Evolutionary conservation across 2,797 vertebrate species (phyloP).

Genomic region (Sebastes itinus): DNA sequence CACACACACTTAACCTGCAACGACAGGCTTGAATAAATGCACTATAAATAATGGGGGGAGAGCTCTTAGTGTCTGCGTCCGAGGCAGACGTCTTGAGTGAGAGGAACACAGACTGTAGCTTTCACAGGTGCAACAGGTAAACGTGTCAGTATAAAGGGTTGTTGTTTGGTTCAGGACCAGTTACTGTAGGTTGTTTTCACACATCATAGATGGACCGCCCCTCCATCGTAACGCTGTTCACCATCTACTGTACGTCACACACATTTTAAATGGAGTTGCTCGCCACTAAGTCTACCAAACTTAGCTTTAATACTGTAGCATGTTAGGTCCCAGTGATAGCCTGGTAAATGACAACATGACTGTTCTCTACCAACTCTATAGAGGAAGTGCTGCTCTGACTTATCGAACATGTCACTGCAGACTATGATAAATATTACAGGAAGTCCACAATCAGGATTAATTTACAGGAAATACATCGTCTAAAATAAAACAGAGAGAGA

Average conservation of each 20-base stretch:
- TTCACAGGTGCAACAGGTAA: constrained; percentile 34
- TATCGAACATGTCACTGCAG: neutral
- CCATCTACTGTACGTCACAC: too few relatives aligned
- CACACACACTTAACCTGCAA: constrained; percentile 15
- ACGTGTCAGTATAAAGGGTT: neutral
- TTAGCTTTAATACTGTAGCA: neutral
- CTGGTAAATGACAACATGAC: neutral
- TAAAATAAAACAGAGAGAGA: neutral
- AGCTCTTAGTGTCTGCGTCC: constrained; percentile 51
- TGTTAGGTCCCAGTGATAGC: neutral
- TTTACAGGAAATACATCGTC: neutral
- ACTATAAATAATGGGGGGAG: constrained; percentile 40
- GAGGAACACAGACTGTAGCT: neutral
- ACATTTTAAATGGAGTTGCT: too few relatives aligned
- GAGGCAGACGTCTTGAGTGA: constrained; percentile 15
- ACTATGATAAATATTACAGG: neutral
- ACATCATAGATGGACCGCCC: neutral
- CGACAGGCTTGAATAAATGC: constrained; percentile 22
- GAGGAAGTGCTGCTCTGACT: neutral
- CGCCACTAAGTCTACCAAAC: neutral
- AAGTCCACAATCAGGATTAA: neutral
- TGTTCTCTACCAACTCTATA: constrained; percentile 6
- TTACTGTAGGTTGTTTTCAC: neutral
- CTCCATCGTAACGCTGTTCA: neutral
- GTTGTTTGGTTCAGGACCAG: neutral